phyloP scores from a whole-genome alignment of 2,113 vertebrate genomes.

The Salvator merianae region DNA sequence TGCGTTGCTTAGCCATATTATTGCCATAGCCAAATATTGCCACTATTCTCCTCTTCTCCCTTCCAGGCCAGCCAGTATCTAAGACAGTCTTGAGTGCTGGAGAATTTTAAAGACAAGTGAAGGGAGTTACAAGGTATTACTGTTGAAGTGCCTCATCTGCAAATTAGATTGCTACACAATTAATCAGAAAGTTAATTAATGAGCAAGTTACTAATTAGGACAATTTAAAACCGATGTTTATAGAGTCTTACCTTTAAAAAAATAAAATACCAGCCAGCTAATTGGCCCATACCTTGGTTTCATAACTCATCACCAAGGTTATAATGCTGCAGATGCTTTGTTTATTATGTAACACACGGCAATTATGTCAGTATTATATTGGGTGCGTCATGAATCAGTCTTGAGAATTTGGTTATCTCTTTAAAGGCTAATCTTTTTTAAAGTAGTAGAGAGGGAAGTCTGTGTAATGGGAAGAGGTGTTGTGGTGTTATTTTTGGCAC shows the following conservation, averaged over 20 bases:
- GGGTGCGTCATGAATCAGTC: conserved; percentile 58
- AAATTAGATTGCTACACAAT: conserved; percentile 85
- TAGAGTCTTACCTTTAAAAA: conserved; percentile 71
- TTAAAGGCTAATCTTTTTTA: conserved; percentile 5
- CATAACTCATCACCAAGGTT: conserved; percentile 77
- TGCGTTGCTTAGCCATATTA: background rate
- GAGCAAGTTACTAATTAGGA: conserved; percentile 84
- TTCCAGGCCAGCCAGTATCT: conserved; percentile 9
- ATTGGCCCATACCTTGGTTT: conserved; percentile 77
- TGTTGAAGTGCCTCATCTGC: conserved; percentile 79
- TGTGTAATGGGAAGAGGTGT: background rate
- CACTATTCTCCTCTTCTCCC: background rate
- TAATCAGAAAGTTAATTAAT: conserved; percentile 87
- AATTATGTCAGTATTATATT: conserved; percentile 74
- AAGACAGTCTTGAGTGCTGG: conserved; percentile 63
- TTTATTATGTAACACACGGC: conserved; percentile 73
- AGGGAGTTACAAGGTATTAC: conserved; percentile 79
- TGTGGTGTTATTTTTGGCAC: background rate
- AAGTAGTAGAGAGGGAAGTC: conserved; percentile 2
- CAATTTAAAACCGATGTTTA: conserved; percentile 81
- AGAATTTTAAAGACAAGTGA: conserved; percentile 73
- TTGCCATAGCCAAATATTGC: background rate
- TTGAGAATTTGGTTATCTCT: conserved; percentile 57
- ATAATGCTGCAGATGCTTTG: conserved; percentile 74
- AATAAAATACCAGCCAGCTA: conserved; percentile 64